Conservation (phyloP, 2,113 vertebrate genomes). For the Seriola aureovittata region DNA sequence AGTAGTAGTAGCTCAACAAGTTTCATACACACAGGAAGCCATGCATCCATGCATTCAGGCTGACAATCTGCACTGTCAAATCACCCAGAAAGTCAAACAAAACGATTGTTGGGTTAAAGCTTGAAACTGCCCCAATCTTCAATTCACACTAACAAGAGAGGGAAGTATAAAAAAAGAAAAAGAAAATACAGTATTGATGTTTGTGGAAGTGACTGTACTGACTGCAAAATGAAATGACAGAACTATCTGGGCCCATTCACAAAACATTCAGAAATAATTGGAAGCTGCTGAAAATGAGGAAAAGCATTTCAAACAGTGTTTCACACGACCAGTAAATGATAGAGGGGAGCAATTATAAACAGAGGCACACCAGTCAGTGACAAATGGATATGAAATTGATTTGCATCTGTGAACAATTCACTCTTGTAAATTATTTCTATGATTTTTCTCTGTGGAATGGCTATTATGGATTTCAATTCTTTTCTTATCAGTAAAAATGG, state of each 20-base stretch:
- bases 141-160: slow-evolving; percentile 42
- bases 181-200: background rate
- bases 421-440: slow-evolving; percentile 40
- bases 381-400: slow-evolving; percentile 58
- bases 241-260: slow-evolving; percentile 38
- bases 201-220: background rate
- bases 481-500: slow-evolving; percentile 46
- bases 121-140: background rate
- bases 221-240: slow-evolving; percentile 25
- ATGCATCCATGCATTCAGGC: slow-evolving; percentile 19
- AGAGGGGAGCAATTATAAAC: slow-evolving; percentile 41
- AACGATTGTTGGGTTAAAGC: slow-evolving; percentile 29
- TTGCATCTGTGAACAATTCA: slow-evolving; percentile 49
- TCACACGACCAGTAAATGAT: slow-evolving; percentile 36
- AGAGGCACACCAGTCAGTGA: slow-evolving; percentile 36
- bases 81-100: slow-evolving; percentile 2
- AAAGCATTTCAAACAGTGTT: slow-evolving; percentile 48
- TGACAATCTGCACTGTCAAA: slow-evolving; percentile 29
- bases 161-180: background rate
- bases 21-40: background rate
- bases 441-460: slow-evolving; percentile 9
- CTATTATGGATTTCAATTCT: slow-evolving; percentile 37
- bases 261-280: slow-evolving; percentile 53
- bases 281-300: slow-evolving; percentile 36
- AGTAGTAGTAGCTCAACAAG: background rate